Percentiles rank a stretch among this genome's conserved stretches.
Conservation (phyloP, 2,113 vertebrate species). For the Lasiurus borealis region DNA sequence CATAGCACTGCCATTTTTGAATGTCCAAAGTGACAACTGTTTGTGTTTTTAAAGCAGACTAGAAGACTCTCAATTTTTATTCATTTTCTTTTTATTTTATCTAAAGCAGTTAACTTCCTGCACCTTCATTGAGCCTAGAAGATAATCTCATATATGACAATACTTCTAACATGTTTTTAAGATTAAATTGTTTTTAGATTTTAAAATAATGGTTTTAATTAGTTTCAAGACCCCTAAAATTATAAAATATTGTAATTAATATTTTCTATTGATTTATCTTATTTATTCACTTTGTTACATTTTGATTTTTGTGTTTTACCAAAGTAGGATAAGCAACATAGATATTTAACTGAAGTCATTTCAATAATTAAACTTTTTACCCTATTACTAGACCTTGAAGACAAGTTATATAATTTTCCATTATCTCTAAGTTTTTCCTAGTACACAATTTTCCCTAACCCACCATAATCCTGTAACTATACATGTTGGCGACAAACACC, state of each 20-base stretch:
- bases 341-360: background rate
- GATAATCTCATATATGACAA: background rate
- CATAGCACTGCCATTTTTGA: background rate
- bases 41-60: background rate
- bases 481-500: background rate
- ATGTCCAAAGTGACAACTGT: background rate
- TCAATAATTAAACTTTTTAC: constrained; percentile 2
- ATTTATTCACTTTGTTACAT: background rate
- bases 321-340: background rate
- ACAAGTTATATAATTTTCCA: background rate
- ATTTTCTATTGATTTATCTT: constrained; percentile 13
- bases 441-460: background rate
- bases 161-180: background rate
- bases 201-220: constrained; percentile 14
- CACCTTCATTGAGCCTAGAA: background rate
- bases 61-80: background rate
- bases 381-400: background rate
- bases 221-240: background rate
- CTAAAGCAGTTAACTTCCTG: constrained; percentile 28
- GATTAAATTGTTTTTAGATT: background rate
- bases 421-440: background rate
- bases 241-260: background rate
- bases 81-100: constrained; percentile 23
- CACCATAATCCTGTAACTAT: background rate
- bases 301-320: constrained; percentile 8